Conservation (phyloP, 2,797 vertebrate genomes). For the Eutrigla gurnardus region DNA sequence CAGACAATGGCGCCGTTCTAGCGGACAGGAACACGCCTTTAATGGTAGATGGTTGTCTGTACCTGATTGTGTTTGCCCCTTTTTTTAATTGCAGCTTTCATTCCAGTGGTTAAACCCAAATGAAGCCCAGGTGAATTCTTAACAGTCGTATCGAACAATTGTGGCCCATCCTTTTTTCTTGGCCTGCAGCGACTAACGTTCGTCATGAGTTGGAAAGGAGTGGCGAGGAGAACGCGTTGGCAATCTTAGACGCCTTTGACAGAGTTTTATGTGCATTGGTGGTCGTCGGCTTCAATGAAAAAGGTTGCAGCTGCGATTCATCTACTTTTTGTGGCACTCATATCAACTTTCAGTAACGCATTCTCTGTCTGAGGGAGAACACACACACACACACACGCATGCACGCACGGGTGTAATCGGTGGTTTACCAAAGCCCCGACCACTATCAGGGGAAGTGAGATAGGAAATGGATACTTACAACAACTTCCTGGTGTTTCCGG, state of each 20-base stretch:
- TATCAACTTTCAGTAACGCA: conserved; percentile 63
- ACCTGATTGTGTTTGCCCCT: conserved; percentile 31
- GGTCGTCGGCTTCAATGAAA: conserved; percentile 51
- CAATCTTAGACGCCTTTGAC: conserved; percentile 52
- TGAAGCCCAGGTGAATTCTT: conserved; percentile 40
- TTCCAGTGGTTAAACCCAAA: conserved; percentile 48
- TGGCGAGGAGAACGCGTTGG: conserved; percentile 55
- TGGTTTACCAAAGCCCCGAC: conserved; percentile 67
- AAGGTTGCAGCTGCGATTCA: conserved; percentile 49
- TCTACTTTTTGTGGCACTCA: conserved; percentile 21
- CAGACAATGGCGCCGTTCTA: conserved; percentile 30
- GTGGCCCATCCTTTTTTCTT: conserved; percentile 28
- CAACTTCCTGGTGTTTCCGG: conserved; percentile 89
- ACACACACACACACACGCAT: conserved; percentile 8
- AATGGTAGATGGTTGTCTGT: conserved; percentile 17
- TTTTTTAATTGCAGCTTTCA: conserved; percentile 32
- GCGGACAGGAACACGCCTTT: conserved; percentile 33
- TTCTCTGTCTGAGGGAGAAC: conserved; percentile 55
- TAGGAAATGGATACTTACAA: conserved; percentile 89
- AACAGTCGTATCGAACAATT: conserved; percentile 32
- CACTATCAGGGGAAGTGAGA: conserved; percentile 80
- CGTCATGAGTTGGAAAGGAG: conserved; percentile 53
- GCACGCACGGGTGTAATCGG: conserved; percentile 58
- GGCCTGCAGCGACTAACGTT: conserved; percentile 34
- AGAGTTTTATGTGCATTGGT: conserved; percentile 67